Evolutionary conservation across 2,113 vertebrate species (phyloP), one percentile per base, ranked within the genome.

Genomic region (Protomyctophum bolini): DNA sequence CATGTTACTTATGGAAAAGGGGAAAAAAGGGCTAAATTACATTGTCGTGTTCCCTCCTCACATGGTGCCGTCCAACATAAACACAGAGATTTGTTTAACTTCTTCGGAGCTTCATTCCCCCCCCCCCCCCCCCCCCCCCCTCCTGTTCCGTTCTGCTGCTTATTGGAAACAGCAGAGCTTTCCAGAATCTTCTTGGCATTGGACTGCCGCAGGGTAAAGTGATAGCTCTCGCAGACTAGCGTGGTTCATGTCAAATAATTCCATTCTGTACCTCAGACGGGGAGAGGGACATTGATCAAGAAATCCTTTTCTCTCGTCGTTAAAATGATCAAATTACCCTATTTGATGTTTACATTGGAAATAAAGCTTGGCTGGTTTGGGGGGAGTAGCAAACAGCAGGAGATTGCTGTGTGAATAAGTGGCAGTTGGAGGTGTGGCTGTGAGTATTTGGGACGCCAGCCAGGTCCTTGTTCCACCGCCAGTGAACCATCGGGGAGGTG

Each of bases 381-480:
- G 21, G 56, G 8, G 14, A n/a, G 54, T 1, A 9, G 33, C 46
- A 59, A 33, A 29, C 58, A 64, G 47, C 33, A 11, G 69, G 64
- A 55, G 68, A 33, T n/a, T 47, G 28, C 8, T 58, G 67, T 50
- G 60, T 21, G 59, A 73, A 68, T 64, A 57, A 55, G 64, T 73
- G 75, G 84, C 76, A 84, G 76, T 69, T 33, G 33, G 11, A 58
- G 12, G 87, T 82, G 86, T 72, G 84, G 70, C 62, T 65, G 33
- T 33, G 71, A 70, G 51, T 61, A 74, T 75, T 75, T 75, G 68
- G 84, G 83, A 84, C 75, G 52, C 51, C 73, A 77, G 81, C 81
- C 88, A 88, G 63, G 75, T 57, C 52, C 71, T 75, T 80, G 79
- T 81, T 83, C 76, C 70, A 57, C 14, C 70, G 76, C 75, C 79